These are phyloP conservation scores for Todiramphus chloris DNA, from an alignment of 2,113 vertebrate genomes.

Conservation along the genomic window DNA sequence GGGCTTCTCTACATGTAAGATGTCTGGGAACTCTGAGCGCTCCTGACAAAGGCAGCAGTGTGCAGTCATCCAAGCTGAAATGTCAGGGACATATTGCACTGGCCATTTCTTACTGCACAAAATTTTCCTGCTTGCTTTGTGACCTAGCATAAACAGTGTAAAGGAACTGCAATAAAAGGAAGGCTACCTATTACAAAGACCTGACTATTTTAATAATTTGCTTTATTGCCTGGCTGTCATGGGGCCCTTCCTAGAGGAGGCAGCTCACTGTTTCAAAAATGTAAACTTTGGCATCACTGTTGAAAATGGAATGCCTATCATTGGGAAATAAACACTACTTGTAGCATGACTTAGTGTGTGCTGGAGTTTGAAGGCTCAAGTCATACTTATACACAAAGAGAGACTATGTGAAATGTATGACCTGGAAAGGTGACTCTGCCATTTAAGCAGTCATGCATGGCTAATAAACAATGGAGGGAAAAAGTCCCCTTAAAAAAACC, in stretches of 20 bases:
- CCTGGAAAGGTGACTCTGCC: background rate
- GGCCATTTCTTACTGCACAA: background rate
- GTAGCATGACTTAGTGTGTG: background rate
- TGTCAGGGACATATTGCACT: background rate
- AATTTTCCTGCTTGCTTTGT: background rate
- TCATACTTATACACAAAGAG: background rate
- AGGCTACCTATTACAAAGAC: background rate
- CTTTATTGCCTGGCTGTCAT: background rate
- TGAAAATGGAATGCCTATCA: background rate
- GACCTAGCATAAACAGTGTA: background rate
- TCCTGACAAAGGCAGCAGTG: background rate
- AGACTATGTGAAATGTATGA: background rate
- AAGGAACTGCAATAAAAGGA: background rate
- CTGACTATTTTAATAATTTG: background rate
- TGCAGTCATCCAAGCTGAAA: background rate
- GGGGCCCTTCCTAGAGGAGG: background rate
- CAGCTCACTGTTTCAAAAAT: background rate
- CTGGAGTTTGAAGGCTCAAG: background rate
- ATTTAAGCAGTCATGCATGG: background rate
- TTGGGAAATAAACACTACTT: background rate
- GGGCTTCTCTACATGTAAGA: background rate
- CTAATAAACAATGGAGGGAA: background rate
- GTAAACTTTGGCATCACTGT: background rate
- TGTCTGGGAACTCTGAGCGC: background rate
- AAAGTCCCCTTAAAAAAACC: background rate